phyloP scores from a whole-genome alignment of 2,888 invertebrate species.

The Hofmannophila pseudospretella region DNA sequence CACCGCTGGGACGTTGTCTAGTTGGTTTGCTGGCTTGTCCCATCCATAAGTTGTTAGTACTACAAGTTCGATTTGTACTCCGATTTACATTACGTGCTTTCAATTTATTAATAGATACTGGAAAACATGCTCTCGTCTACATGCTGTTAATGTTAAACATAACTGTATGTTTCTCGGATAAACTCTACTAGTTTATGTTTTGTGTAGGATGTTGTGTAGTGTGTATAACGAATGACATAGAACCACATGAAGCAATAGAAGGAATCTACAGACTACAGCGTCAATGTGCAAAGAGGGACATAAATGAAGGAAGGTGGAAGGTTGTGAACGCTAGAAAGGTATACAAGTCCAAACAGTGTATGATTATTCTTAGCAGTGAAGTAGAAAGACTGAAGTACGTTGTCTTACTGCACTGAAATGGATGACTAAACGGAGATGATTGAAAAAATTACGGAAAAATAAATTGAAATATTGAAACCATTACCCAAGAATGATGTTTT shows the following conservation, averaged over 20 bases:
- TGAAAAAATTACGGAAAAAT: not conserved
- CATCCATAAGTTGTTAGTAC: too few relatives aligned
- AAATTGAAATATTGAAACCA: constrained; percentile 8
- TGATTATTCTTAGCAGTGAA: constrained; percentile 2
- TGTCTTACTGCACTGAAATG: constrained; percentile 42
- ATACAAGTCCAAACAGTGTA: not conserved
- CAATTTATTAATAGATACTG: too few relatives aligned
- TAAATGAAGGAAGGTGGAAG: not conserved
- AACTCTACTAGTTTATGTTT: too few relatives aligned
- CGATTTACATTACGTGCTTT: too few relatives aligned
- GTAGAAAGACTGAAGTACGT: not conserved
- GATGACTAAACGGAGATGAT: constrained; percentile 30
- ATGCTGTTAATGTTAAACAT: constrained; percentile 1
- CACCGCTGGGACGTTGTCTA: too few relatives aligned
- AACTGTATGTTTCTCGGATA: not conserved
- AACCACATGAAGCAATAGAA: constrained; percentile 12
- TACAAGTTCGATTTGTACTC: too few relatives aligned
- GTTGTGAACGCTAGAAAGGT: not conserved
- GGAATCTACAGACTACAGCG: constrained; percentile 8
- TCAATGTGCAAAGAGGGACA: constrained; percentile 3
- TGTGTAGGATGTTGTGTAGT: constrained; percentile 11
- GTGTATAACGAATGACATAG: constrained; percentile 11
- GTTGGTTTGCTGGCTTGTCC: too few relatives aligned
- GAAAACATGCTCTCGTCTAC: not conserved
- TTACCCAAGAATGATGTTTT: too few relatives aligned